Evolutionary conservation across 2,888 invertebrate genomes (phyloP).

Genomic region (Oscheius sp.): DNA sequence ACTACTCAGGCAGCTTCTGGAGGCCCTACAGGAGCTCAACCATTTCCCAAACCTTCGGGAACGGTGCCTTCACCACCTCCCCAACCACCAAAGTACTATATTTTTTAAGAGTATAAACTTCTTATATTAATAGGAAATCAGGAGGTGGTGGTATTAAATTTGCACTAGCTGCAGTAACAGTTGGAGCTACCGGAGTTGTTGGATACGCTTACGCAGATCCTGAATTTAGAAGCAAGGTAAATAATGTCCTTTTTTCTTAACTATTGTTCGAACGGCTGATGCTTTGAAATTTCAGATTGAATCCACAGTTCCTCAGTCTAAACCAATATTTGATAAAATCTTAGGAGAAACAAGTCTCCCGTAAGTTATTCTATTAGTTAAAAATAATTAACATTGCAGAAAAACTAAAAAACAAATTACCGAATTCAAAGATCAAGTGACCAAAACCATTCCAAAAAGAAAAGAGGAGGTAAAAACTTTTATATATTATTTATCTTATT

Average conservation of each 20-base stretch:
- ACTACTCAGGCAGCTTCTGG: constrained; percentile 37
- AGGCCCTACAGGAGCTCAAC: constrained; percentile 20
- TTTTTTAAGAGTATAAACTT: not conserved
- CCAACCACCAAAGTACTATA: constrained; percentile 20
- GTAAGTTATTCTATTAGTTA: constrained; percentile 34
- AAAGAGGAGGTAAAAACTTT: constrained; percentile 34
- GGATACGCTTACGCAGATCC: constrained; percentile 64
- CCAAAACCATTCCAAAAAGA: constrained; percentile 41
- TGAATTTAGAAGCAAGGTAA: constrained; percentile 52
- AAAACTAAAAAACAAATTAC: constrained; percentile 40
- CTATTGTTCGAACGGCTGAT: not conserved
- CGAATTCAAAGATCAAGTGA: constrained; percentile 41
- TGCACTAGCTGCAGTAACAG: constrained; percentile 39
- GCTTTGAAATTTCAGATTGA: constrained; percentile 39
- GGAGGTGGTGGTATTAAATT: constrained; percentile 46
- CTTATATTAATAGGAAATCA: constrained; percentile 37
- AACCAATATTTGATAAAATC: constrained; percentile 53
- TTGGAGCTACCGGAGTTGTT: constrained; percentile 58
- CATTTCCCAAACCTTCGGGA: not conserved
- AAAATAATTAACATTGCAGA: constrained; percentile 22
- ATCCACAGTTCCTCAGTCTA: constrained; percentile 50
- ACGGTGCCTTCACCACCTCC: constrained; percentile 22
- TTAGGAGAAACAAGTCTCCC: constrained; percentile 47
- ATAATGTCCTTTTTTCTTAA: not conserved
- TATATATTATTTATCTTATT: not conserved